Evolutionary conservation across 2,113 vertebrate genomes (phyloP), one percentile per base, ranked within the genome.

Genomic region (Rhinopomastus cyanomelas): DNA sequence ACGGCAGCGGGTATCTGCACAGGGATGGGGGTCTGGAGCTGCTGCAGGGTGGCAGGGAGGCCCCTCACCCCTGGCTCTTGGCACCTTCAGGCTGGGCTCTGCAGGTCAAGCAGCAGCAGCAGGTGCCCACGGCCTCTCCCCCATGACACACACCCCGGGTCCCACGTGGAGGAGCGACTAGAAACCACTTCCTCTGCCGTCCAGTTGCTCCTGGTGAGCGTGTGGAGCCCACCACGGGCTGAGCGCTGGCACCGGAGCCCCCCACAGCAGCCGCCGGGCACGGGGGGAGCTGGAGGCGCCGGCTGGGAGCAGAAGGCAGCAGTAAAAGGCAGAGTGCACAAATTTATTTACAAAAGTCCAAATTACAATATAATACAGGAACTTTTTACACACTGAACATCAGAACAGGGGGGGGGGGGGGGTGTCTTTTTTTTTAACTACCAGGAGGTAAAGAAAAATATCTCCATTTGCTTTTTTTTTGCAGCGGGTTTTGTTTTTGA

Each of bases 291-390:
- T n/a, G n/a, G 7, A 65, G 0, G 13, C 1, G 29, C 2, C 0
- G 3, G 19, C 44, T 49, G 39, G 2, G 27, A 39, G 3, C 1
- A 44, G 90, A 80, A 68, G 76, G 85, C 10, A 84, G 53, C 46
- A 19, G n/a, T 83, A 51, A 85, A 59, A 71, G 80, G 36, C 65
- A 83, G 94, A 96, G 78, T 62, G 94, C 94, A 96, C 97, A 96
- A 95, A 73, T 98, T 97, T 98, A 98, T 98, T 97, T 98, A 98
- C 97, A 98, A 96, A 97, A 97, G 82, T 95, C 72, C 93, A 97
- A 97, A 97, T 97, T 97, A 97, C 97, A 97, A 92, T 98, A 98
- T 97, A 88, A 95, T 97, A 98, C 97, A 98, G 85, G 69, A 89
- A 96, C 96, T 97, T 97, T 97, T 91, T 97, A 97, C 96, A 98